Percentiles rank a stretch among this genome's conserved stretches.
Evolutionary conservation across 1,140 invertebrate species (phyloP).

Genomic region (Trigoniulus corallinus): DNA sequence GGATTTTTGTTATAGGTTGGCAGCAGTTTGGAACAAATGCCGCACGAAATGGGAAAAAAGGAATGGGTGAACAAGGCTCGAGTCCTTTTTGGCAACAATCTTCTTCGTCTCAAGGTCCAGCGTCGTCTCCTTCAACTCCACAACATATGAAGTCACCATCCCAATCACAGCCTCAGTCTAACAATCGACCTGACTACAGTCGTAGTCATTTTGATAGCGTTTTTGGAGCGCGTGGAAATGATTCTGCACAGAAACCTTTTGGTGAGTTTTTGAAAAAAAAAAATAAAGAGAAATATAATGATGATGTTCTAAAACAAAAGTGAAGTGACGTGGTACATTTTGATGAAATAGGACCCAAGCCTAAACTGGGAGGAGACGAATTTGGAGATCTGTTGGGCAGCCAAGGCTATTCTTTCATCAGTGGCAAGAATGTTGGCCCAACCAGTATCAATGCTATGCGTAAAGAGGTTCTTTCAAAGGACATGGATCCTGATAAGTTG

Average conservation of each 20-base stretch:
- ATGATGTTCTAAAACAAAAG: slow-evolving; percentile 2
- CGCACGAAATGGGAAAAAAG: neutral
- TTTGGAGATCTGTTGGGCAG: slow-evolving; percentile 80
- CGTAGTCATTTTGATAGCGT: slow-evolving; percentile 46
- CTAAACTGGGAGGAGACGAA: slow-evolving; percentile 43
- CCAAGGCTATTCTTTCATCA: slow-evolving; percentile 65
- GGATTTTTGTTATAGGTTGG: too few species aligned
- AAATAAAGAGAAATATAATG: too few species aligned
- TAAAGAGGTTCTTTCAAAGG: slow-evolving; percentile 64
- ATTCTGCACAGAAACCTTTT: slow-evolving; percentile 20
- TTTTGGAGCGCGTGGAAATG: slow-evolving; percentile 21
- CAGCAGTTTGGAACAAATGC: too few species aligned
- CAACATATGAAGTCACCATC: slow-evolving; percentile 24
- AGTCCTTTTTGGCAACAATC: neutral
- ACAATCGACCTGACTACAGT: slow-evolving; percentile 35
- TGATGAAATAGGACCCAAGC: slow-evolving; percentile 22
- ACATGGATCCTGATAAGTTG: slow-evolving; percentile 80
- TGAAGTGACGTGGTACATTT: slow-evolving; percentile 11
- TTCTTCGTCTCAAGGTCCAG: neutral
- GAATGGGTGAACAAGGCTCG: neutral
- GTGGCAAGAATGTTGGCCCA: slow-evolving; percentile 53
- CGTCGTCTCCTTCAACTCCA: slow-evolving; percentile 14
- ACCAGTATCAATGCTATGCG: slow-evolving; percentile 85
- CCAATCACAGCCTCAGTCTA: slow-evolving; percentile 13
- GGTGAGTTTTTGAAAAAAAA: slow-evolving; percentile 18